Evolutionary conservation across 1,140 invertebrate species (phyloP).

Genomic region (Magallana angulata): DNA sequence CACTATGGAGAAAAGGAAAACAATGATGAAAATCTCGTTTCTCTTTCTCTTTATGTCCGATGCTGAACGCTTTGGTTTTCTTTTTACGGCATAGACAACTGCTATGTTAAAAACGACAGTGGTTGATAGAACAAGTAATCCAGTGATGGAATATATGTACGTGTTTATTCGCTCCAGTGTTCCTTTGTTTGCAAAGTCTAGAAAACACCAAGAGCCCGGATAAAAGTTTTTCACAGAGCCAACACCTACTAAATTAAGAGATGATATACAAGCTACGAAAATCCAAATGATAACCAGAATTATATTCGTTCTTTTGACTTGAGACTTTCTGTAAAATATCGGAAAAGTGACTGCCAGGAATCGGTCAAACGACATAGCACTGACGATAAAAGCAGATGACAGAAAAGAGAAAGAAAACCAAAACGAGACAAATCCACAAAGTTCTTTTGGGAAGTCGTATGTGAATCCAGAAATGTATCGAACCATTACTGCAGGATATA

Average conservation of each 20-base stretch:
- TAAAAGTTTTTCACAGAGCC: constrained; percentile 72
- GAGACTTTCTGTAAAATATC: constrained; percentile 75
- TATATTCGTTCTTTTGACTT: constrained; percentile 61
- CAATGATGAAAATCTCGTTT: constrained; percentile 32
- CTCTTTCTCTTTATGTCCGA: background rate
- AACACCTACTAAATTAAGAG: constrained; percentile 76
- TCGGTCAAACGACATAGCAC: constrained; percentile 78
- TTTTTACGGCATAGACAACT: background rate
- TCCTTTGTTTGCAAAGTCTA: constrained; percentile 69
- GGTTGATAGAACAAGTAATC: constrained; percentile 53
- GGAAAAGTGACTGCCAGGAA: constrained; percentile 77
- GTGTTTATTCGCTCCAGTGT: constrained; percentile 63
- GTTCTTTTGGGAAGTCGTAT: constrained; percentile 65
- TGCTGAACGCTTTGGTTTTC: background rate
- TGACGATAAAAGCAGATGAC: constrained; percentile 76
- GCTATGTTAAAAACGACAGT: constrained; percentile 12
- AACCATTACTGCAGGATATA: constrained; percentile 68
- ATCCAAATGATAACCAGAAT: constrained; percentile 70
- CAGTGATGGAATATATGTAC: constrained; percentile 70
- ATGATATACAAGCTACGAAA: constrained; percentile 68
- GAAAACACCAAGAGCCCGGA: constrained; percentile 79
- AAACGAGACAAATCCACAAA: constrained; percentile 77
- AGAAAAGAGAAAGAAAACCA: constrained; percentile 77
- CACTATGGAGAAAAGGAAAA: background rate
- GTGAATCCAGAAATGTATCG: constrained; percentile 66